Base-by-base conservation (phyloP, 2,797 vertebrate genomes). In the Sparidentex hasta region DNA sequence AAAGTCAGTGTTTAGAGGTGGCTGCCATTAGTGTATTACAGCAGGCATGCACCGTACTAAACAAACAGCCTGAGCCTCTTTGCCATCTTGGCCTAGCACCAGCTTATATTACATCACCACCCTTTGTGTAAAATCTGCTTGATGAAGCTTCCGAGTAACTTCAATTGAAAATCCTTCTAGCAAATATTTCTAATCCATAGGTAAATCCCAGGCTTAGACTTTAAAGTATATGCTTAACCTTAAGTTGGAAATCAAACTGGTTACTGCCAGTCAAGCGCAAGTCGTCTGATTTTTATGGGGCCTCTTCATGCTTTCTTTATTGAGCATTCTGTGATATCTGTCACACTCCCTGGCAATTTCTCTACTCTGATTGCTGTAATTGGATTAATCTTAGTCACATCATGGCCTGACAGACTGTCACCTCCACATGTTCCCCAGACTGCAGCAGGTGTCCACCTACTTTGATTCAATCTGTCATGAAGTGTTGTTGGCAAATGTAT, bases 181-280 rank as follows among this genome's bases (percentile, higher is more conserved):
- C 88, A 89, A 91, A 91, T 88, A 90, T 90, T 80, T 84, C 62
- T 85, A 90, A 93, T 91, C 88, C 87, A 85, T 82, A 90, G 86
- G 90, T 73, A 89, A 92, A 91, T 92, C 88, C 90, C 55, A 65
- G 81, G 87, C 80, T 92, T 90, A 92, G 84, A 82, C 70, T 85
- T 86, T 82, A 85, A 90, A 89, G 83, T 80, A 71, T 44, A 83
- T 71, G 59, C 80, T 91, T 92, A 91, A 92, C 86, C 81, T 33
- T 84, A 29, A 80, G 61, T 79, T 67, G 76, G 65, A 85, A 83
- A 84, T 90, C 82, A 78, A 75, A 73, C 71, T n/a, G 20, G 62
- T 65, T 88, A n/a, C 82, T 83, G 81, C 55, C 82, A 84, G 71
- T 90, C 79, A 75, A 59, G 25, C 33, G 65, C 44, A 56, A 9